Base-by-base conservation (phyloP, 2,113 vertebrate species). In the Otus sunia region DNA sequence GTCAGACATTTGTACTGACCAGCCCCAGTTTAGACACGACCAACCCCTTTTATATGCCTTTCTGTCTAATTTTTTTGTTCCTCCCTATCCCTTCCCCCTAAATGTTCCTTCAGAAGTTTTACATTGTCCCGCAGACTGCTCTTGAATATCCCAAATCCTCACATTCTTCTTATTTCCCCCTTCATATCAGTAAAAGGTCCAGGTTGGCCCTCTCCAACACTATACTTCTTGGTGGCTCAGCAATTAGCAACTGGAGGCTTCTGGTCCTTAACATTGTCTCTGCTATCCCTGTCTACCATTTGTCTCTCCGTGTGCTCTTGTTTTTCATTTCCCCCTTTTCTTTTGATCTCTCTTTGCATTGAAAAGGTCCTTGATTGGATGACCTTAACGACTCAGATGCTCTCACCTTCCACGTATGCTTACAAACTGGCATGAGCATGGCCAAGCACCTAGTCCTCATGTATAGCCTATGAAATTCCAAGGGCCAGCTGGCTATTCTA, bases 11-110 rank as follows among this genome's bases (percentile, higher is more conserved):
- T 14, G 11, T 67, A 30, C 13, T 34, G 23, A 63, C 17, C 6
- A 37, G 22, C 9, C 5, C 21, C 13, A 30, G 25, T 53, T 67
- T 43, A 64, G 11, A 25, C 0, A 1, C 0, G 0, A 12, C 6
- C 55, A 69, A 4, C 4, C 15, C 4, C 23, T 55, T 55, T 59
- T 41, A 45, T 36, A 18, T 9, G 8, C 2, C 3, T 76, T 74
- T 92, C 37, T 83, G 5, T 29, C 43, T 34, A 23, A 73, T 55
- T 76, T 68, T 9, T 60, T 80, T 45, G 5, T 72, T 89, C 5
- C 15, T 72, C 15, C 32, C 3, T 11, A 34, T 41, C 5, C 15
- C 11, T 39, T 69, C 15, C 23, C 22, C 21, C 9, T 43, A 60
- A 87, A 32, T 32, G 2, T 15, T 58, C 21, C 49, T 74, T 88